Evolutionary conservation across 2,888 invertebrate genomes (phyloP), one percentile per base, ranked within the genome.

Genomic region (Beris morrisii): DNA sequence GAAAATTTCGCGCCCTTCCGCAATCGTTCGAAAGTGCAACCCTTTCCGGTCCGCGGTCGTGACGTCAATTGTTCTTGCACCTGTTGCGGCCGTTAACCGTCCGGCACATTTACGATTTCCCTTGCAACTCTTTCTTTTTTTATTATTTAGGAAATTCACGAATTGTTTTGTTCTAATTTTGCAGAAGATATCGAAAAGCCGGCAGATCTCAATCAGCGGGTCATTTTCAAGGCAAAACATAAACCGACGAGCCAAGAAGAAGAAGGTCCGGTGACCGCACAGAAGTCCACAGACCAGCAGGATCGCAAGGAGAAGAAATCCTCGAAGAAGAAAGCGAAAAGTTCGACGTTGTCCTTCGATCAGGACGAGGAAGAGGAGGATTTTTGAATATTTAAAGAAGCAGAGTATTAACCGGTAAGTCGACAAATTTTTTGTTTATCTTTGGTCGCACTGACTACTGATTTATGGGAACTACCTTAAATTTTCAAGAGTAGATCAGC

Each of bases 131-230:
- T 22, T 38, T 38, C 38, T 3, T 38, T 22, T 22, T 1, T 22
- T 22, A 22, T n/a, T 54, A 28, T 32, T 11, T 54, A 54, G 7
- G 22, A 22, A 22, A 38, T 38, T 38, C 9, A 38, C 38, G 38
- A 7, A 12, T 3, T 48, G n/a, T 48, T 48, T 28, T 53, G 9
- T 53, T 53, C 22, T 15, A 53, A 48, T 59, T 32, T 66, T 81
- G 31, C 78, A 87, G 87, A 86, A 77, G 83, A 83, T 74, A 83
- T 83, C 66, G 83, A 83, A 73, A 80, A 82, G 46, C 86, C 85
- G 38, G 88, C 88, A 46, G 87, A 88, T 79, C 78, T 88, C 70
- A 82, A 75, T 63, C 81, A 84, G 71, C 84, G 83, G 50, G 83
- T 88, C 67, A 79, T 88, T 69, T 88, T 88, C 73, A 82, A 82